Conservation (phyloP, 1,140 invertebrate species). For the Patella vulgata region DNA sequence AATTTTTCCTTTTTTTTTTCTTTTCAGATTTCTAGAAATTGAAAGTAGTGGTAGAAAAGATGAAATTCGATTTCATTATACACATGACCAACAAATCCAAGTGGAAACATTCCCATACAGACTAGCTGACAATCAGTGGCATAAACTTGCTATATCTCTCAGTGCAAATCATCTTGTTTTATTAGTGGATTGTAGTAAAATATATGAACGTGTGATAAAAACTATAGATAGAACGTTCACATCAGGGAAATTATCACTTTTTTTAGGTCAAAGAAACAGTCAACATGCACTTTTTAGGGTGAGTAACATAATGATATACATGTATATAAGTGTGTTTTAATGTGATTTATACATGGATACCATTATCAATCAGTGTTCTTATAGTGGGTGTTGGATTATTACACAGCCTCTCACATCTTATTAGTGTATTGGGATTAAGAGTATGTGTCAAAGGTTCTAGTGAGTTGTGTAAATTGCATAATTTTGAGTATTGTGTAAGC, state of each 20-base stretch:
- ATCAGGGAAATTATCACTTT: conserved; percentile 71
- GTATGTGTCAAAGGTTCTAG: too few species aligned
- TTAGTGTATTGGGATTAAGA: too few species aligned
- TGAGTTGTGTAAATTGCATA: too few species aligned
- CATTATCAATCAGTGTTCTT: too few species aligned
- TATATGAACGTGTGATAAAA: conserved; percentile 79
- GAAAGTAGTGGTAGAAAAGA: conserved; percentile 88
- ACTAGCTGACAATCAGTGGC: conserved; percentile 86
- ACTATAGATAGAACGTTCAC: conserved; percentile 72
- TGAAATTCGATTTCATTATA: conserved; percentile 76
- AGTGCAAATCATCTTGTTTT: conserved; percentile 84
- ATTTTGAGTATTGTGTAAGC: too few species aligned
- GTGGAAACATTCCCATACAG: conserved; percentile 88
- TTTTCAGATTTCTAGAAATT: conserved; percentile 84
- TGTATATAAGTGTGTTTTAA: too few species aligned
- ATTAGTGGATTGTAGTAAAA: conserved; percentile 84
- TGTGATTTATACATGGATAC: too few species aligned
- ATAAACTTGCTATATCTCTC: conserved; percentile 83
- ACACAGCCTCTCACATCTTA: too few species aligned
- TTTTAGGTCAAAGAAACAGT: conserved; percentile 86
- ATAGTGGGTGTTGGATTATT: too few species aligned
- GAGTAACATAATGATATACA: conserved; percentile 45
- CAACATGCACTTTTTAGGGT: conserved; percentile 91
- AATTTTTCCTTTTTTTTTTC: conserved; percentile 30
- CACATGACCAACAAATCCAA: conserved; percentile 69